These are phyloP conservation scores for Australoheros scitulus DNA, from an alignment of 2,113 vertebrate genomes.

Conservation along the genomic window DNA sequence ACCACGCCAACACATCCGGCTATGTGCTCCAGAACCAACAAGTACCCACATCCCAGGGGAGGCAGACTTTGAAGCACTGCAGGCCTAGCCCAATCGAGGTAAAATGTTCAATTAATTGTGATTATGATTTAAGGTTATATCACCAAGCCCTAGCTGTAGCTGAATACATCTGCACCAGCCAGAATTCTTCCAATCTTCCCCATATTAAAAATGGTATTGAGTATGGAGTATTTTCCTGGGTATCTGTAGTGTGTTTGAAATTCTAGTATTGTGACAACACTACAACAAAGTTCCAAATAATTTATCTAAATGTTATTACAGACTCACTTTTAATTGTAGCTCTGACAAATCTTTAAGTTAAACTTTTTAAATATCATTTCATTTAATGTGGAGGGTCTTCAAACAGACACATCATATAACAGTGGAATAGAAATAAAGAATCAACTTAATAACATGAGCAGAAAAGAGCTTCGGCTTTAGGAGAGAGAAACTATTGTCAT, in stretches of 20 bases:
- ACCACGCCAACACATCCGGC: no score
- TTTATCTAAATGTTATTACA: not conserved
- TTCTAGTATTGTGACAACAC: accelerated
- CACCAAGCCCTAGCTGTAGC: not conserved
- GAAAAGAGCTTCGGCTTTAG: not conserved
- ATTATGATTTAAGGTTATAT: not conserved
- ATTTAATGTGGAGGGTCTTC: not conserved
- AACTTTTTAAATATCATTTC: not conserved
- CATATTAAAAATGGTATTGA: not conserved
- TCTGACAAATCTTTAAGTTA: not conserved
- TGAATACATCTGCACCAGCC: not conserved
- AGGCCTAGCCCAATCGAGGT: not conserved
- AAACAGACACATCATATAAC: not conserved
- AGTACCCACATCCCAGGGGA: no score
- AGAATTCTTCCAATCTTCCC: not conserved
- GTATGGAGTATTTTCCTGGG: accelerated
- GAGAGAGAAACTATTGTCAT: no score
- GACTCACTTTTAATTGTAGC: not conserved
- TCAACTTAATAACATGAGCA: not conserved
- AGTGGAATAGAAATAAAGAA: not conserved
- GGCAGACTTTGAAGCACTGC: no score
- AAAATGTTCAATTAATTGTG: not conserved
- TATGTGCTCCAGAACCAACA: no score
- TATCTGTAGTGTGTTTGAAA: not conserved
- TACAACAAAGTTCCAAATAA: not conserved